These are phyloP conservation scores for Corythornis madagascariensis DNA, from an alignment of 2,113 vertebrate species.

Conservation along the genomic window DNA sequence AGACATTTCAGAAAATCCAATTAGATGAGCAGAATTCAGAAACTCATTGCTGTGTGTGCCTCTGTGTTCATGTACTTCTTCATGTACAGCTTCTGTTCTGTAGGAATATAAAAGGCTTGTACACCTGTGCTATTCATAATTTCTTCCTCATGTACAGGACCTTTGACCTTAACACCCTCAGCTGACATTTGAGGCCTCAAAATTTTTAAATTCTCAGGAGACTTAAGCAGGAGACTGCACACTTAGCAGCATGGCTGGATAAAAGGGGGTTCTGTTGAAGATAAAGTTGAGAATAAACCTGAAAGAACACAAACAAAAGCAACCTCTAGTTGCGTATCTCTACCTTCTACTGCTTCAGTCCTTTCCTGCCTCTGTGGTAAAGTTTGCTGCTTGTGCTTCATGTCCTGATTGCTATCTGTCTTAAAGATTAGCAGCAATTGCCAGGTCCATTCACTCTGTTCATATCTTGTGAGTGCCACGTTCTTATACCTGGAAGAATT, in stretches of 20 bases:
- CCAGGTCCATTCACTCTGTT: neutral
- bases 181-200: neutral
- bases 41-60: accelerated
- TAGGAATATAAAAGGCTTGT: neutral
- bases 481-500: neutral
- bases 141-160: neutral
- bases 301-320: neutral
- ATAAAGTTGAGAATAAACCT: neutral
- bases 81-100: neutral
- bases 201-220: neutral
- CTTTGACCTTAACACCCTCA: neutral
- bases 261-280: neutral
- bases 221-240: neutral
- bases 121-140: neutral
- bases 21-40: neutral
- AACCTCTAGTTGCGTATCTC: neutral
- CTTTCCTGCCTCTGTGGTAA: neutral
- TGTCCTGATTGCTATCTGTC: neutral
- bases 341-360: neutral
- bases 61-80: neutral
- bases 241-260: neutral
- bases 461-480: neutral
- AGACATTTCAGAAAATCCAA: neutral
- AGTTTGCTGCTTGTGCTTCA: neutral
- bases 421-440: neutral